Evolutionary conservation across 1,140 invertebrate genomes (phyloP).

Genomic region (Pseudomyrmex concolor): DNA sequence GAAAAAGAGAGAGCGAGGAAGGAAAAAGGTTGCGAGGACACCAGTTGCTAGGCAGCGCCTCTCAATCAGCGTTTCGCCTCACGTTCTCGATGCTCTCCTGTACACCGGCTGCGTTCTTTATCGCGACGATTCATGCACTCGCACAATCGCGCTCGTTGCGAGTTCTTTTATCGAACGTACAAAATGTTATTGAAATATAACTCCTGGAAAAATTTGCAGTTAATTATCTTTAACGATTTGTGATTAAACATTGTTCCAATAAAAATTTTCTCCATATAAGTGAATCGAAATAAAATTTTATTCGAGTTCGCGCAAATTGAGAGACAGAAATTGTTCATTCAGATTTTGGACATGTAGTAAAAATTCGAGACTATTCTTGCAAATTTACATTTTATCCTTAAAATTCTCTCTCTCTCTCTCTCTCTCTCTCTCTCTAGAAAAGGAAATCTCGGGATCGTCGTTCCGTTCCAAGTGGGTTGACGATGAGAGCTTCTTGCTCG

Average conservation of each 20-base stretch:
- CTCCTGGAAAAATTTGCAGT: background rate
- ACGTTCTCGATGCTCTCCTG: constrained; percentile 69
- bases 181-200: background rate
- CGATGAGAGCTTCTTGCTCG: constrained; percentile 24
- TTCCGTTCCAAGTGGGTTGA: constrained; percentile 21
- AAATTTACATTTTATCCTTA: background rate
- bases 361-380: background rate
- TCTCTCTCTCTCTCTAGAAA: background rate
- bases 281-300: background rate
- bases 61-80: constrained; percentile 78
- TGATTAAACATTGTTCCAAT: too few species aligned
- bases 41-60: constrained; percentile 84
- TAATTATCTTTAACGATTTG: background rate
- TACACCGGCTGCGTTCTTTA: constrained; percentile 77
- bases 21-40: constrained; percentile 78
- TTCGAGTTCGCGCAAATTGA: background rate
- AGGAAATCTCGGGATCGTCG: constrained; percentile 18
- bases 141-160: constrained; percentile 17
- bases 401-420: background rate
- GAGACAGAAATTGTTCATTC: background rate
- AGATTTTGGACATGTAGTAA: background rate
- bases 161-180: constrained; percentile 3
- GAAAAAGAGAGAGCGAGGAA: constrained; percentile 55
- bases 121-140: constrained; percentile 57
- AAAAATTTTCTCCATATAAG: background rate